These are phyloP conservation scores for Sorex araneus DNA, from an alignment of 2,113 vertebrate genomes.

Conservation along the genomic window DNA sequence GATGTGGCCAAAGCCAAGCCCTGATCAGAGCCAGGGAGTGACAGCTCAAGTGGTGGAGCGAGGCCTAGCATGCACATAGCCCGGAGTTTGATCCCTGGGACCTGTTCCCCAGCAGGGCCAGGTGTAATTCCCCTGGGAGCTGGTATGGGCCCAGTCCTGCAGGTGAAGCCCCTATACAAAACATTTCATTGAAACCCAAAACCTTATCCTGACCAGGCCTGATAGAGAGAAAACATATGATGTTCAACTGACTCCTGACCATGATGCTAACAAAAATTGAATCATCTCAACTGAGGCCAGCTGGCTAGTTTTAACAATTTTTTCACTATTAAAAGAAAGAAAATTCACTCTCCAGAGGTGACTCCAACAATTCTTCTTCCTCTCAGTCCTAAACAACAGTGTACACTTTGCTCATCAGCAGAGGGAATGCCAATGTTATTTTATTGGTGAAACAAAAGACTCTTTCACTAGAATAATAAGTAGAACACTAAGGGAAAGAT, in stretches of 20 bases:
- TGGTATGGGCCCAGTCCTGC: too few relatives aligned
- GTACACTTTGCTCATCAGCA: not conserved
- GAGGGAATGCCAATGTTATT: not conserved
- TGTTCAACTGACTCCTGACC: not conserved
- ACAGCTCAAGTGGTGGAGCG: too few relatives aligned
- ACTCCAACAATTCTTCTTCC: not conserved
- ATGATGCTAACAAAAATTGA: not conserved
- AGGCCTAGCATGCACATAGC: too few relatives aligned
- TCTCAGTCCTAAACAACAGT: not conserved
- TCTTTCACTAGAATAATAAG: not conserved
- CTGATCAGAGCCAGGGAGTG: not conserved
- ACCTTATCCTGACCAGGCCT: not conserved
- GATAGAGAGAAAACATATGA: not conserved
- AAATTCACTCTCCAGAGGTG: not conserved
- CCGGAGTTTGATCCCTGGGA: too few relatives aligned
- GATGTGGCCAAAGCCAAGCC: not conserved
- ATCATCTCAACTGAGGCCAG: not conserved
- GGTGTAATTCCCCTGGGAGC: too few relatives aligned
- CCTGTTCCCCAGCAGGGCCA: too few relatives aligned
- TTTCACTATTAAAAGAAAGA: not conserved
- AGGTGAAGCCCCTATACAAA: too few relatives aligned
- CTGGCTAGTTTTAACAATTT: not conserved
- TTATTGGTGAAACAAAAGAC: slow-evolving; percentile 22
- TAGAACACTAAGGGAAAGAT: slow-evolving; percentile 4
- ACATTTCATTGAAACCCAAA: too few relatives aligned